Conservation (phyloP, 2,113 vertebrate genomes). For the Erythrocercus mccallii region DNA sequence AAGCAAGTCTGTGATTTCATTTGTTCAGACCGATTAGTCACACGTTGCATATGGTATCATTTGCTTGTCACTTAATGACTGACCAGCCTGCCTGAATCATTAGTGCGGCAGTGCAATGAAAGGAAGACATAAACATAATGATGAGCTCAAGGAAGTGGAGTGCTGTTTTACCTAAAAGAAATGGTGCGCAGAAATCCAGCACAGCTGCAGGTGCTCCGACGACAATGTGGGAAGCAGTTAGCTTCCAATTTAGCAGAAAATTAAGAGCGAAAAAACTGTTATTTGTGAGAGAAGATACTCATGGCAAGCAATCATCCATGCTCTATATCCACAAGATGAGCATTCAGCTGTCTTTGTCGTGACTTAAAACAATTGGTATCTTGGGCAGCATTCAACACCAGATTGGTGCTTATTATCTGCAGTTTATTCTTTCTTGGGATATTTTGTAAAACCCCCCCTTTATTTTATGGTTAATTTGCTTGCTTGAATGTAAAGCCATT, state of each 20-base stretch:
- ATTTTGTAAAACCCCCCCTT: conserved; percentile 73
- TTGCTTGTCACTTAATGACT: conserved; percentile 97
- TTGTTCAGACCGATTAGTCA: conserved; percentile 87
- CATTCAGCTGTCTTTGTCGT: conserved; percentile 88
- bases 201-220: conserved; percentile 85
- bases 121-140: conserved; percentile 90
- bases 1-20: conserved; percentile 94
- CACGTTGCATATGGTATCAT: conserved; percentile 91
- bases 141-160: conserved; percentile 86
- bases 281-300: conserved; percentile 89
- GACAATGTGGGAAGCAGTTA: conserved; percentile 88
- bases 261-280: conserved; percentile 90
- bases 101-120: conserved; percentile 83
- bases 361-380: conserved; percentile 88
- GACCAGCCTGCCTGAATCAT: conserved; percentile 89
- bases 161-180: conserved; percentile 85
- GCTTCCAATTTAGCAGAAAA: conserved; percentile 92
- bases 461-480: conserved; percentile 87
- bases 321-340: conserved; percentile 79
- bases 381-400: conserved; percentile 85
- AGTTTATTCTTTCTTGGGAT: conserved; percentile 85
- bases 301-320: conserved; percentile 84
- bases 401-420: conserved; percentile 86
- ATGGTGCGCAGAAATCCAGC: conserved; percentile 87
- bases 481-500: conserved; percentile 84